phyloP scores from a whole-genome alignment of 2,888 invertebrate genomes.

The Macaria liturata region DNA sequence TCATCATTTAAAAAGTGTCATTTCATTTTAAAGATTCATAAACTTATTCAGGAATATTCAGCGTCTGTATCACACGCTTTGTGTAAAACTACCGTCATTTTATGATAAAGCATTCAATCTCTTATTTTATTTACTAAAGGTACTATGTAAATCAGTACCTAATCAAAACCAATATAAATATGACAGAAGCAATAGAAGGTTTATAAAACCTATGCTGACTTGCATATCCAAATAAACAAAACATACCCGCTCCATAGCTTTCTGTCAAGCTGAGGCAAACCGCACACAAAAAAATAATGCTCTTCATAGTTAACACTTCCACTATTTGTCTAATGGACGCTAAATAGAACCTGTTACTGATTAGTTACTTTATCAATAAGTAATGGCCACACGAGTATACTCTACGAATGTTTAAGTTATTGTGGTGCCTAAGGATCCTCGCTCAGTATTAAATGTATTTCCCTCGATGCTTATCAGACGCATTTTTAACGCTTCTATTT shows the following conservation, averaged over 20 bases:
- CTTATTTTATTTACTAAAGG: too few relatives aligned
- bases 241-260: conserved; percentile 49
- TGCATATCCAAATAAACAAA: neutral
- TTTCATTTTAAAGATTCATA: too few relatives aligned
- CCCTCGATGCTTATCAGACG: conserved; percentile 45
- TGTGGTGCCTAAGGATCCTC: conserved; percentile 42
- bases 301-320: conserved; percentile 49
- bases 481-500: conserved; percentile 24
- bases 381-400: conserved; percentile 42
- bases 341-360: conserved; percentile 38
- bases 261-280: conserved; percentile 49
- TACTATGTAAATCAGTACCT: too few relatives aligned
- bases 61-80: too few relatives aligned
- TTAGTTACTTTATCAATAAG: conserved; percentile 37
- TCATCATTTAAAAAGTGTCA: too few relatives aligned
- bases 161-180: too few relatives aligned
- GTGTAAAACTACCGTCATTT: too few relatives aligned
- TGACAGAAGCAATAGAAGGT: too few relatives aligned
- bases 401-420: conserved; percentile 39
- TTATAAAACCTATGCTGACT: neutral
- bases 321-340: conserved; percentile 34
- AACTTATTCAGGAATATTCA: too few relatives aligned
- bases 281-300: conserved; percentile 49
- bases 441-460: conserved; percentile 51
- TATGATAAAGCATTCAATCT: too few relatives aligned